Percentiles rank a stretch among this genome's conserved stretches.
Conservation (phyloP, 2,797 vertebrate genomes). For the Lagorchestes hirsutus region DNA sequence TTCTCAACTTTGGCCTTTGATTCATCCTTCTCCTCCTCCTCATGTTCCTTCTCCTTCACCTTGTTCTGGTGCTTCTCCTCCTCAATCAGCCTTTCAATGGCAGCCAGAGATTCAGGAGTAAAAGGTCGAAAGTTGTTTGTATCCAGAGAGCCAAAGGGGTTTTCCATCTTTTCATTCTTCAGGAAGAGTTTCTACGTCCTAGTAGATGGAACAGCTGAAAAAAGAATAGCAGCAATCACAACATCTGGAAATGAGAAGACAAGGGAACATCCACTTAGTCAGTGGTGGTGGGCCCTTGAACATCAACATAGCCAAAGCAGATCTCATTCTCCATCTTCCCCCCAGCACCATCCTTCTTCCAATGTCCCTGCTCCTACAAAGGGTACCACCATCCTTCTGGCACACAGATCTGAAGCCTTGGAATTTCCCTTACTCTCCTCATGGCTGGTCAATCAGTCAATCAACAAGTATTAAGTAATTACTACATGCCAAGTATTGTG, state of each 20-base stretch:
- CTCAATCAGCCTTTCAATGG: conserved; percentile 92
- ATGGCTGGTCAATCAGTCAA: not conserved
- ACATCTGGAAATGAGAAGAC: not conserved
- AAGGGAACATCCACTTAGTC: not conserved
- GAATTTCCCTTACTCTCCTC: not conserved
- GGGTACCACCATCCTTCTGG: not conserved
- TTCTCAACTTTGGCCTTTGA: conserved; percentile 84
- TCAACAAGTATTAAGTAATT: not conserved
- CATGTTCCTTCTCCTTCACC: conserved; percentile 86
- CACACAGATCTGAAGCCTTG: not conserved
- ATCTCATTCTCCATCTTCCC: not conserved
- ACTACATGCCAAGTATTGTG: not conserved
- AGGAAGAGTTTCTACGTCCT: conserved; percentile 85
- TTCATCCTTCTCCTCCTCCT: conserved; percentile 83
- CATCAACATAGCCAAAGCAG: not conserved
- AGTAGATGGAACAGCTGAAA: conserved; percentile 80
- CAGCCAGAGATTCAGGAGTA: conserved; percentile 94
- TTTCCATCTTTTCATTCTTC: conserved; percentile 97
- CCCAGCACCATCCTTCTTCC: not conserved
- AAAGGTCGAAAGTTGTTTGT: conserved; percentile 94
- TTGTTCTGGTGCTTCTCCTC: conserved; percentile 87
- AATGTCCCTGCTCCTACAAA: not conserved
- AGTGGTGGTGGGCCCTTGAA: not conserved
- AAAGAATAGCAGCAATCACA: not conserved
- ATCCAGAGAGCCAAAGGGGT: conserved; percentile 91